Percentiles rank a stretch among this genome's conserved stretches.
These are phyloP conservation scores for Sebastolobus altivelis DNA, from an alignment of 2,797 vertebrate species.

Conservation along the genomic window DNA sequence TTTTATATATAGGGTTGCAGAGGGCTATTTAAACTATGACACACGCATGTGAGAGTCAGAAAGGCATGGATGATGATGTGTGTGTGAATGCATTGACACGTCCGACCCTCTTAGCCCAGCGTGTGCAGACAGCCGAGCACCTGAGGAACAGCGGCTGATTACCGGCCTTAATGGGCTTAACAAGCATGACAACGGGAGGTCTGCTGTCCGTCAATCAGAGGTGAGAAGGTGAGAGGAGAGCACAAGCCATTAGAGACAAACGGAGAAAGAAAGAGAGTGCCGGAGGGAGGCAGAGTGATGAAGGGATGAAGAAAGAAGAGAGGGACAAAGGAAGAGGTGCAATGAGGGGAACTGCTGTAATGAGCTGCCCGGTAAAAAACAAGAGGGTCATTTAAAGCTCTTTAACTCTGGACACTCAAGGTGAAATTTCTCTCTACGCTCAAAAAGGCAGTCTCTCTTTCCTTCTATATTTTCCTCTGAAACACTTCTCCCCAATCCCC, in stretches of 20 bases:
- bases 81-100: constrained; percentile 20
- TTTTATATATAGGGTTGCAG: not conserved
- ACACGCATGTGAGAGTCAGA: not conserved
- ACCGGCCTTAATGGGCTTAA: constrained; percentile 77
- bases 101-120: not conserved
- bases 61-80: not conserved
- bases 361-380: constrained; percentile 41
- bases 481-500: not conserved
- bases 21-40: not conserved
- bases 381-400: constrained; percentile 51
- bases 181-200: constrained; percentile 73
- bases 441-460: not conserved
- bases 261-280: constrained; percentile 13
- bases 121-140: constrained; percentile 57
- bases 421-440: constrained; percentile 6
- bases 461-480: not conserved
- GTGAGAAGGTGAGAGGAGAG: constrained; percentile 49
- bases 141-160: constrained; percentile 70
- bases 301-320: constrained; percentile 9
- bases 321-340: constrained; percentile 16
- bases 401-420: constrained; percentile 29
- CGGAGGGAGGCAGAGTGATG: not conserved
- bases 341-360: constrained; percentile 21
- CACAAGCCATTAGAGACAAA: constrained; percentile 53
- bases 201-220: constrained; percentile 74